Percentiles rank a stretch among this genome's conserved stretches.
Evolutionary conservation across 92 coral and sea anemone species (phyloP).

Genomic region (Chrysogorgia sp.): DNA sequence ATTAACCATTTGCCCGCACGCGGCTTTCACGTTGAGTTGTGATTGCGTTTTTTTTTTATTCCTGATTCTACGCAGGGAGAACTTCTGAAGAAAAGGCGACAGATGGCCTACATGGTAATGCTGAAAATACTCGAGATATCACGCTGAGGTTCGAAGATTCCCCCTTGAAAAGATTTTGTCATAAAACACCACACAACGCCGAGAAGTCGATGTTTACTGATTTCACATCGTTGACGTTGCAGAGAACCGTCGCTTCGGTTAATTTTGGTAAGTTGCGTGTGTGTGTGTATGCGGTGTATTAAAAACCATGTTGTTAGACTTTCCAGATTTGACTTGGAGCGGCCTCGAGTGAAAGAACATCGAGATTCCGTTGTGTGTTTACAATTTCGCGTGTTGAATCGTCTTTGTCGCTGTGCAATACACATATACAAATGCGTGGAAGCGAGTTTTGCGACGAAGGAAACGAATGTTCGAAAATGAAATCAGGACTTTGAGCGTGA

Average conservation of each 20-base stretch:
- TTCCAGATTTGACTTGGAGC: too few species aligned
- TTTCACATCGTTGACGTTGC: neutral
- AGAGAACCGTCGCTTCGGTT: neutral
- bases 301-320: too few species aligned
- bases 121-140: slow-evolving; percentile 16
- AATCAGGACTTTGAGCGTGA: neutral
- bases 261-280: neutral
- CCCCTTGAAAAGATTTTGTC: neutral
- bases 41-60: neutral
- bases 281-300: too few species aligned
- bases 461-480: neutral
- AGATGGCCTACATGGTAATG: slow-evolving; percentile 21
- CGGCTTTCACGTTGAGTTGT: neutral
- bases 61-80: neutral
- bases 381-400: too few species aligned
- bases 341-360: neutral
- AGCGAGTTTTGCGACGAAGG: too few species aligned
- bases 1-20: too few species aligned
- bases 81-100: neutral
- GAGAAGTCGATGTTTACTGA: neutral
- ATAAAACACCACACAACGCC: neutral
- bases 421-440: too few species aligned
- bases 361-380: neutral
- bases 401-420: too few species aligned
- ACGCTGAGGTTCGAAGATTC: neutral